Conservation (phyloP, 1,140 invertebrate genomes). For the Drosophila santomea region DNA sequence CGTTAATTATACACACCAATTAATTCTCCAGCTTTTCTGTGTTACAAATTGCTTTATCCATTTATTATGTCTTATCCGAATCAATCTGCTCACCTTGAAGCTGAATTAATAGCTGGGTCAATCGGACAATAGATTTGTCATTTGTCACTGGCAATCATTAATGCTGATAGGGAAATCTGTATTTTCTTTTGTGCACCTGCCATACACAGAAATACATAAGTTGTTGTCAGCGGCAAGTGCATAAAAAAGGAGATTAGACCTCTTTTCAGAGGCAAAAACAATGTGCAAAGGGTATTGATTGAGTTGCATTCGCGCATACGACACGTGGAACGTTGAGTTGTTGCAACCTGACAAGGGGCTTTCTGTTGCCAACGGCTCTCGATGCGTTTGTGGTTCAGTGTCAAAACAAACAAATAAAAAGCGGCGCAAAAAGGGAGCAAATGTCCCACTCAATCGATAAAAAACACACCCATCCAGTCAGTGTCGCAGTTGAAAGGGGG, state of each 20-base stretch:
- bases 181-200: slow-evolving; percentile 9
- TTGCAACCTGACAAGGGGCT: slow-evolving; percentile 17
- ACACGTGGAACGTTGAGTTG: slow-evolving; percentile 23
- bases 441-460: slow-evolving; percentile 66
- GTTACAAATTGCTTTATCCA: slow-evolving; percentile 19
- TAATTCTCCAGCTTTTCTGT: slow-evolving; percentile 10
- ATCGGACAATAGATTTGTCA: slow-evolving; percentile 19
- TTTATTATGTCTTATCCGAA: slow-evolving; percentile 10
- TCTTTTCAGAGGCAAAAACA: slow-evolving; percentile 8
- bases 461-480: slow-evolving; percentile 36
- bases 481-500: background rate
- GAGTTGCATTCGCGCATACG: slow-evolving; percentile 56
- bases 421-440: slow-evolving; percentile 18
- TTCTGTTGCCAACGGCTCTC: slow-evolving; percentile 23
- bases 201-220: background rate
- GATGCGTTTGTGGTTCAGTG: slow-evolving; percentile 45
- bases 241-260: slow-evolving; percentile 35
- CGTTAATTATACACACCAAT: slow-evolving; percentile 21
- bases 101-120: slow-evolving; percentile 44
- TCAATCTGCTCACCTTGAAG: background rate
- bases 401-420: slow-evolving; percentile 48
- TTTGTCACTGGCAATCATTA: slow-evolving; percentile 35
- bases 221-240: slow-evolving; percentile 22
- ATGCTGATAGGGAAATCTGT: slow-evolving; percentile 35
- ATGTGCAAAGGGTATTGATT: slow-evolving; percentile 29